Evolutionary conservation across 2,113 vertebrate genomes (phyloP).

Genomic region (Bothrops jararaca): DNA sequence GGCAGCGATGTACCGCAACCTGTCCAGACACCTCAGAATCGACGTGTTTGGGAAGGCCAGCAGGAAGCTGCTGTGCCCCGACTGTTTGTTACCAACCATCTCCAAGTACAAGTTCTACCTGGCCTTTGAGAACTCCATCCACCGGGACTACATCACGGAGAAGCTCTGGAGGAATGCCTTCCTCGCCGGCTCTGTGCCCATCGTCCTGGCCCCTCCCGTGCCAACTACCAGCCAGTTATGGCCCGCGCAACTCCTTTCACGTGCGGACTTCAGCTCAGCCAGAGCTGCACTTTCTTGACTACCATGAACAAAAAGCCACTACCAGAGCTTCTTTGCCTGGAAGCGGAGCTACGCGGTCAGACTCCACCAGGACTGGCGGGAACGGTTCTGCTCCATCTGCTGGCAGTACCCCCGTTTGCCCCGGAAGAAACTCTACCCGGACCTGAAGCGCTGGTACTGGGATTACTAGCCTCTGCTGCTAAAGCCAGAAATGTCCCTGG

Average conservation of each 20-base stretch:
- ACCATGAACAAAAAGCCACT: slow-evolving; percentile 72
- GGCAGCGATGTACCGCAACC: slow-evolving; percentile 69
- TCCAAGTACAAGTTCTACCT: slow-evolving; percentile 89
- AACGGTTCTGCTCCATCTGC: slow-evolving; percentile 85
- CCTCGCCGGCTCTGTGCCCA: slow-evolving; percentile 74
- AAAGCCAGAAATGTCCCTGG: not conserved
- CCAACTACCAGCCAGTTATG: slow-evolving; percentile 79
- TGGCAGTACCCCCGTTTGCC: slow-evolving; percentile 62
- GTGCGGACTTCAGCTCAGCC: slow-evolving; percentile 79
- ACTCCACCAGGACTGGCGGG: slow-evolving; percentile 75
- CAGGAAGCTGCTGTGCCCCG: slow-evolving; percentile 53
- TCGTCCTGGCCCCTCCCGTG: slow-evolving; percentile 80
- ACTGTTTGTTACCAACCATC: slow-evolving; percentile 73
- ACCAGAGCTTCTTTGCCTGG: slow-evolving; percentile 80
- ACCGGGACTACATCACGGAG: slow-evolving; percentile 90
- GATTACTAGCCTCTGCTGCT: accelerated
- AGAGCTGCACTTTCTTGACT: slow-evolving; percentile 72
- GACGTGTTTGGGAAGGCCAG: slow-evolving; percentile 75
- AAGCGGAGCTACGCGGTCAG: slow-evolving; percentile 67
- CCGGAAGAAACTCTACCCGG: slow-evolving; percentile 62
- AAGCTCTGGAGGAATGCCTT: slow-evolving; percentile 90
- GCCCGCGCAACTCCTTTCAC: slow-evolving; percentile 81
- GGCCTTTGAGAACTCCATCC: slow-evolving; percentile 87
- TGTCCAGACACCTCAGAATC: slow-evolving; percentile 70
- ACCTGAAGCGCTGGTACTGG: slow-evolving; percentile 75